Percentiles rank a stretch among this genome's conserved stretches.
phyloP scores from a whole-genome alignment of 2,888 invertebrate species.

The Dorcus parallelipipedus region DNA sequence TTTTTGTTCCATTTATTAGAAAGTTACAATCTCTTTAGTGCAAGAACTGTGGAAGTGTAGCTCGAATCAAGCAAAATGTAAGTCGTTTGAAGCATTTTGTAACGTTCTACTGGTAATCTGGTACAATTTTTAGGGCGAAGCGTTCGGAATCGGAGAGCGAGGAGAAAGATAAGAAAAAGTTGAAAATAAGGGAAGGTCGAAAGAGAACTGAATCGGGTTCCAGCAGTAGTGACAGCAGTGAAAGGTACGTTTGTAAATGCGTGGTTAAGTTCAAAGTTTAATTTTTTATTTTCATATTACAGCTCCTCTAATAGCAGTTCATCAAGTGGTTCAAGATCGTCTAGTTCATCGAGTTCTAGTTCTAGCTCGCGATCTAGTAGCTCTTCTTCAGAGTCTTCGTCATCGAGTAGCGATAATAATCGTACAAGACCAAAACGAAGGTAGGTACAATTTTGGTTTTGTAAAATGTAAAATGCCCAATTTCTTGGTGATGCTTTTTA shows the following conservation, averaged over 20 bases:
- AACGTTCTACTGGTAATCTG: too few relatives aligned
- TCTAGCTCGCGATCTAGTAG: conserved; percentile 54
- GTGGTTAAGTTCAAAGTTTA: not conserved
- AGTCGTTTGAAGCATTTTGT: too few relatives aligned
- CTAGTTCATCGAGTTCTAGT: conserved; percentile 70
- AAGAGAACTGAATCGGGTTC: conserved; percentile 71
- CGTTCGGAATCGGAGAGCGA: conserved; percentile 63
- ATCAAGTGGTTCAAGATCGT: conserved; percentile 76
- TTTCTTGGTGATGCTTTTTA: not conserved
- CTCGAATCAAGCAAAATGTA: too few relatives aligned
- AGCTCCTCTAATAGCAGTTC: conserved; percentile 80
- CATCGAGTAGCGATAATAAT: conserved; percentile 63
- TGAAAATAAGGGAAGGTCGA: conserved; percentile 59
- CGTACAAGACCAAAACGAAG: conserved; percentile 64
- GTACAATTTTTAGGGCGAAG: conserved; percentile 60
- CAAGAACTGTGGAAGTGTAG: too few relatives aligned
- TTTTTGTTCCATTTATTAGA: too few relatives aligned
- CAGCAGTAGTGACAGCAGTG: conserved; percentile 77
- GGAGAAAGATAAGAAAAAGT: conserved; percentile 68
- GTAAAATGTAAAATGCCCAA: conserved; percentile 3
- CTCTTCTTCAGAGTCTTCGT: conserved; percentile 60
- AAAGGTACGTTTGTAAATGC: conserved; percentile 43
- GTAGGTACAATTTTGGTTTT: conserved; percentile 44
- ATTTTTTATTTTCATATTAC: conserved; percentile 29
- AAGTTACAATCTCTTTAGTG: too few relatives aligned